Conservation (phyloP, 1,140 invertebrate genomes). For the Cataglyphis hispanica region DNA sequence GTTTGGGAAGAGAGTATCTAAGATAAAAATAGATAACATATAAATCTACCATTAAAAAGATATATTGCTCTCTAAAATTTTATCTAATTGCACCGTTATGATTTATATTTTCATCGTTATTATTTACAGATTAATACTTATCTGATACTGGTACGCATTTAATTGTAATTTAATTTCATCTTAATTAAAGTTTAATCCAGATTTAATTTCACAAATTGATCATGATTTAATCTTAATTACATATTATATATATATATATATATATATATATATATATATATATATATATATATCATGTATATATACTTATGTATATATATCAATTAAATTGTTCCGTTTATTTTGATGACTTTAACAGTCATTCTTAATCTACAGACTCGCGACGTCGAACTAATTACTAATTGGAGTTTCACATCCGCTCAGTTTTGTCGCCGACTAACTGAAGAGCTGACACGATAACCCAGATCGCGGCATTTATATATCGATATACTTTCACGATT, state of each 20-base stretch:
- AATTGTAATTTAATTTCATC: constrained; percentile 10
- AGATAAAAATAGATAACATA: too few relatives aligned
- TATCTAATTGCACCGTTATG: background rate
- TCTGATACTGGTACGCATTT: background rate
- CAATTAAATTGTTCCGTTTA: background rate
- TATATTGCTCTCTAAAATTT: background rate
- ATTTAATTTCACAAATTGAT: constrained; percentile 5
- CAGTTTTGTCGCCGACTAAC: constrained; percentile 1
- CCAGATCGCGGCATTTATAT: constrained; percentile 43
- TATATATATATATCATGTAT: too few relatives aligned
- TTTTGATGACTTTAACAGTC: background rate
- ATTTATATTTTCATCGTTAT: background rate
- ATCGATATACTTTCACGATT: constrained; percentile 75
- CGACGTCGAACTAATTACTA: constrained; percentile 39
- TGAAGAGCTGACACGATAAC: constrained; percentile 68
- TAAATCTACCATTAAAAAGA: background rate
- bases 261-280: too few relatives aligned
- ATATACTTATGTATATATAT: too few relatives aligned
- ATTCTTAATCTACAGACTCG: background rate
- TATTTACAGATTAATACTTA: background rate
- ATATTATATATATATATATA: too few relatives aligned
- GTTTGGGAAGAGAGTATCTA: background rate
- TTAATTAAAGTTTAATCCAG: background rate
- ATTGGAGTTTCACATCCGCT: constrained; percentile 41
- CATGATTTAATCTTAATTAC: background rate